A percentile compares a stretch with the other conserved stretches of the same genome.
Evolutionary conservation across 2,113 vertebrate species (phyloP).

Genomic region (Emydura subglobosa): DNA sequence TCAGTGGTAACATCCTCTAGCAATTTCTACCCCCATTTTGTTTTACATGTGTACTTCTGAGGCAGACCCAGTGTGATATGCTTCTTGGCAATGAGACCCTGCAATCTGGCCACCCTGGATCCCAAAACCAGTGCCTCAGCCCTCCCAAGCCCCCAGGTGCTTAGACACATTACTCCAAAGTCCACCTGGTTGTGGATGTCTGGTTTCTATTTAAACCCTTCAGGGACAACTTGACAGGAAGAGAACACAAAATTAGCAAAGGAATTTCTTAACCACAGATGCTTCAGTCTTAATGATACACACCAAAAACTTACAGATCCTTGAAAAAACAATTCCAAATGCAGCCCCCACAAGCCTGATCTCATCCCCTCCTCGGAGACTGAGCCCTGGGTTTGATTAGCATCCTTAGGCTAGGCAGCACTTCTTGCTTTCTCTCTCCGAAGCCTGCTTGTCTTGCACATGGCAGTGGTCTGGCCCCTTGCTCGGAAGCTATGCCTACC

Average conservation of each 20-base stretch:
- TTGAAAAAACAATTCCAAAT: neutral
- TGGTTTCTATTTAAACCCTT: too few species aligned
- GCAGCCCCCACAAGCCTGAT: neutral
- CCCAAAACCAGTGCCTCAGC: too few species aligned
- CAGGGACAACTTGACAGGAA: too few species aligned
- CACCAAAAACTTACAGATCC: neutral
- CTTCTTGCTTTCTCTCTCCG: neutral
- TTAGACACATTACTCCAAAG: too few species aligned
- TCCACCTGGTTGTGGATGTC: too few species aligned
- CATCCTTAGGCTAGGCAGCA: neutral
- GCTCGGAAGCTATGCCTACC: neutral
- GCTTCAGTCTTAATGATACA: neutral
- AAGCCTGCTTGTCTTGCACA: neutral
- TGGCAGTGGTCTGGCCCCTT: neutral
- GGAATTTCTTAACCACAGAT: too few species aligned
- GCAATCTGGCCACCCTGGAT: too few species aligned
- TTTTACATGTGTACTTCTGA: neutral
- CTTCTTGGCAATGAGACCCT: too few species aligned
- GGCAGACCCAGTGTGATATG: too few species aligned
- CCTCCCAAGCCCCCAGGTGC: too few species aligned
- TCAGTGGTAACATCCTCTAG: neutral
- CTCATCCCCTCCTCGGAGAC: too few species aligned
- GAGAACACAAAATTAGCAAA: too few species aligned
- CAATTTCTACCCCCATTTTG: neutral
- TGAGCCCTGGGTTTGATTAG: neutral